A percentile compares a stretch with the other conserved stretches of the same genome.
Evolutionary conservation across 1,140 invertebrate genomes (phyloP).

Genomic region (Mylabris phalerata): DNA sequence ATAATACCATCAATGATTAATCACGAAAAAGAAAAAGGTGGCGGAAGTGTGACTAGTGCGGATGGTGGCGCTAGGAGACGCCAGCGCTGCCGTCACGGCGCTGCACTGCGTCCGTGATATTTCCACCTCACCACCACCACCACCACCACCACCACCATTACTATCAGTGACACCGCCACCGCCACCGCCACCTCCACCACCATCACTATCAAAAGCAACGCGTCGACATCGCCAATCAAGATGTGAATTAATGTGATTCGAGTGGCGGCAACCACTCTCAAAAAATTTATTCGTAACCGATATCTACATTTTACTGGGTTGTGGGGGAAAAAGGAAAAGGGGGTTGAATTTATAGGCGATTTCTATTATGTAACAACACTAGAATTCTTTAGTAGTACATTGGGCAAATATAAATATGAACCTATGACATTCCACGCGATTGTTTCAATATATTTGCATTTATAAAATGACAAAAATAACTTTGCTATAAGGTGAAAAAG

Average conservation of each 20-base stretch:
- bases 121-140: conserved; percentile 9
- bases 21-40: conserved; percentile 26
- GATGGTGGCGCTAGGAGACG: conserved; percentile 35
- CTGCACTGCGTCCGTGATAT: conserved; percentile 25
- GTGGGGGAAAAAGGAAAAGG: no score
- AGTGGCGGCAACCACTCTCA: not conserved
- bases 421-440: conserved; percentile 14
- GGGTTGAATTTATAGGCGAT: no score
- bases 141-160: not conserved
- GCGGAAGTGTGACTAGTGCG: conserved; percentile 21
- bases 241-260: conserved; percentile 6
- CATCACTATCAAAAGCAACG: no score
- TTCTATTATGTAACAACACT: no score
- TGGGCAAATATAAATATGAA: conserved; percentile 5
- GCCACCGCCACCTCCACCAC: no score
- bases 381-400: no score
- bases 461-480: not conserved
- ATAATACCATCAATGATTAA: conserved; percentile 9
- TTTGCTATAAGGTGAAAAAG: not conserved
- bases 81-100: conserved; percentile 37
- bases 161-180: no score
- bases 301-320: no score
- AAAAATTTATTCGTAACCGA: no score
- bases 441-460: no score
- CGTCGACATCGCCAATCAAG: conserved; percentile 1